Base-by-base conservation (phyloP, 2,888 invertebrate species). In the Stomorhina lunata region DNA sequence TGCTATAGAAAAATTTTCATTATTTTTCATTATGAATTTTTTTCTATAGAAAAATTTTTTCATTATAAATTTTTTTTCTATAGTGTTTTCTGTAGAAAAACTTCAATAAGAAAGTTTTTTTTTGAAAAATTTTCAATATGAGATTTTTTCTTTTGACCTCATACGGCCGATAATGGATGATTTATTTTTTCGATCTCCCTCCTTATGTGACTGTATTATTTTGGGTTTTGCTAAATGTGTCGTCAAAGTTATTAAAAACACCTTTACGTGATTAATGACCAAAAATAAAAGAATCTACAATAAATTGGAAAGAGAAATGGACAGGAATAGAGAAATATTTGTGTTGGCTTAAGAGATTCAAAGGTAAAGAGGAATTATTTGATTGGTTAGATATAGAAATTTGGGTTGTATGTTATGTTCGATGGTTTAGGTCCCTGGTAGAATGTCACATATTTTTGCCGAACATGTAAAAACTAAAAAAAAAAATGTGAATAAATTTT, bases 261-360 rank as follows among this genome's bases (percentile, higher is more conserved):
- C 84, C 83, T 81, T 78, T 86, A 88, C 86, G 87, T 87, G 87
- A 87, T 87, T 88, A 88, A 87, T 88, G 87, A 87, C 87, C 88
- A 87, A 87, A n/a, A 87, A 85, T 87, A 86, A 87, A 85, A 86
- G 85, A 85, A 86, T 87, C 84, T 86, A 45, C 15, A 45, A 59
- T 66, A 37, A 45, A 65, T 48, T 1, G 61, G 4, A 50, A 48
- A 17, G 55, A 3, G 20, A 22, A 9, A 50, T 1, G 27, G 48
- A 22, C 40, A 27, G 17, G 27, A n/a, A 32, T 25, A 66, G 32
- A 48, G 72, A 65, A 65, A 68, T 72, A 66, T 53, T 73, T 80
- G 79, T 29, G 72, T 66, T 69, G 61, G 43, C 9, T 71, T 43
- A 25, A 15, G 34, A 53, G 59, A 69, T 61, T 53, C 61, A 43